Base-by-base conservation (phyloP, 2,888 invertebrate species). In the Lissocephala sabroskyi region DNA sequence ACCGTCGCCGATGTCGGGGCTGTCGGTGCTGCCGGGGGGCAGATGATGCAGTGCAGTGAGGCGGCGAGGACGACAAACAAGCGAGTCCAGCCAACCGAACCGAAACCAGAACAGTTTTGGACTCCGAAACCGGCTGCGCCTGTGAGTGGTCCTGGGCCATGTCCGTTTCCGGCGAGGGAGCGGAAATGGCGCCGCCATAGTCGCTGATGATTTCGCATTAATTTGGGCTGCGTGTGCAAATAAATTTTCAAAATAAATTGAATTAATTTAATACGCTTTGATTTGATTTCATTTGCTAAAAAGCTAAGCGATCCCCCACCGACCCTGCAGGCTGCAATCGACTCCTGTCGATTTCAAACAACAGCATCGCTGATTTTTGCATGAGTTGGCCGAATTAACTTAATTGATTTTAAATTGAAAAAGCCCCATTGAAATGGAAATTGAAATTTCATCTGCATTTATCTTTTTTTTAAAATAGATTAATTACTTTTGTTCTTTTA, bases 161-260 rank as follows among this genome's bases (percentile, higher is more conserved):
- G 56, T 64, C 64, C 59, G 61, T 56, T 65, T 62, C 73, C 70
- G 66, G 42, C 35, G 3, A 53, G 39, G 52, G 33, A 53, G 41
- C 52, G 73, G 67, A 73, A 62, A 55, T 52, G 61, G 45, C 48
- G 39, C 52, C 36, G 51, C n/a, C 45, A 55, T 42, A 45, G 40
- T n/a, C 41, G 32, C 41, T 58, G 63, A 61, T 71, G 67, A 73
- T 76, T 65, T 75, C 65, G 62, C 71, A 80, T 80, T 79, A 74
- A 80, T 81, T 80, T 81, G 61, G 79, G 74, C 77, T 73, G 68
- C 70, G 65, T 79, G 65, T 68, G 79, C 68, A 81, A 80, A 80
- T 75, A 80, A 53, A 74, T 65, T 80, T 78, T 55, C 55, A 70
- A 59, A 68, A 67, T 67, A 73, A 80, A 71, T 75, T 61, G 64